Base-by-base conservation (phyloP, 1,140 invertebrate genomes). In the Drosophila albomicans region DNA sequence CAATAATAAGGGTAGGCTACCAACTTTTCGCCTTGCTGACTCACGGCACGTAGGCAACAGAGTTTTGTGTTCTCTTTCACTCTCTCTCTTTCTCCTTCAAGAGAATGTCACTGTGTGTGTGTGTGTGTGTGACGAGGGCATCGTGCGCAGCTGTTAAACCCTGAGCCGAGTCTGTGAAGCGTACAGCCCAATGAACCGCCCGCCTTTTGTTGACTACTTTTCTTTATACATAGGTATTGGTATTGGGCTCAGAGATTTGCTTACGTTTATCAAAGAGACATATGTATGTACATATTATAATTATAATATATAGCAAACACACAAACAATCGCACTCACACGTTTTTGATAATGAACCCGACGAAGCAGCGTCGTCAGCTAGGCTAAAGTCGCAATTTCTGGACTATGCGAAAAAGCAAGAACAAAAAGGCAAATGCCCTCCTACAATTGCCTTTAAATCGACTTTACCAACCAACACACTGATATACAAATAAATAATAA, bases 381-480 rank as follows among this genome's bases (percentile, higher is more conserved):
- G 68, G 70, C 75, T 82, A 86, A 85, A 88, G 84, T 70, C 84
- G 84, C 84, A 88, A 84, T 88, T 89, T 88, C 85, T 89, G 81
- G 84, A 63, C 72, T 71, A 64, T 49, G 58, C 25, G 67, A 75
- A 75, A 70, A 49, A 63, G 20, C 65, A 62, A 62, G n/a, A 75
- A 57, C 45, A 67, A 52, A 28, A 63, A 89, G 85, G 84, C 81
- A 88, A 87, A 88, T 67, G 84, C 81, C 81, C 84, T 81, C 73
- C 65, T 45, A 68, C 85, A 87, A 78, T 64, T 75, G 54, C 75
- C 58, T 79, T 61, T 61, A 76, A 73, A 70, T 76, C 66, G 74
- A 79, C 73, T 77, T 85, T 43, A 72, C 81, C 78, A 43, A 80
- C 65, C 76, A 3, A 59, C 16, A 63, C 64, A 54, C n/a, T 11